Conservation (phyloP, 1,140 invertebrate species). For the Cheumatopsyche charites region DNA sequence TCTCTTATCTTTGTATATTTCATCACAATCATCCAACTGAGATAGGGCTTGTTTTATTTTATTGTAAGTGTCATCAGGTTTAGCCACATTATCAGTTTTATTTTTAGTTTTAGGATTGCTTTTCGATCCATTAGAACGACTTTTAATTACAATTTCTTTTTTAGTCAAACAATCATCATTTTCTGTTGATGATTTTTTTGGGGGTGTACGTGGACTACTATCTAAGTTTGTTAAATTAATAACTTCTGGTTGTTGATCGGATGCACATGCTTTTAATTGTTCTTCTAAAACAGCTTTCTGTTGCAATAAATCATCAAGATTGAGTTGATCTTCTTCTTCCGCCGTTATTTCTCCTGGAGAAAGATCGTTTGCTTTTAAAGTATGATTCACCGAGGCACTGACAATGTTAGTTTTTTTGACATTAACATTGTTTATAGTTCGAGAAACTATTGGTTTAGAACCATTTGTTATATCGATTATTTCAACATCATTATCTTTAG, state of each 20-base stretch:
- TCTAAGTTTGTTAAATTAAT: slow-evolving; percentile 47
- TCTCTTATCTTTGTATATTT: slow-evolving; percentile 17
- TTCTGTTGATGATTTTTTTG: slow-evolving; percentile 32
- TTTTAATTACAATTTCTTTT: neutral
- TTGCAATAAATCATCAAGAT: slow-evolving; percentile 86
- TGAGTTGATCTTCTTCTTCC: slow-evolving; percentile 83
- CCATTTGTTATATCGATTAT: slow-evolving; percentile 39
- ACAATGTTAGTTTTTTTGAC: slow-evolving; percentile 54
- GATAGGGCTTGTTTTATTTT: slow-evolving; percentile 27
- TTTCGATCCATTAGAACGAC: neutral
- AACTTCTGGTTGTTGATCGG: slow-evolving; percentile 55
- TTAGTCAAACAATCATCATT: neutral
- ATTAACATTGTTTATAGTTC: slow-evolving; percentile 53
- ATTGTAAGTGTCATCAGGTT: slow-evolving; percentile 20
- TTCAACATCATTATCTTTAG: neutral
- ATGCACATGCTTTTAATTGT: slow-evolving; percentile 64
- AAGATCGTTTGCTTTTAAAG: slow-evolving; percentile 64
- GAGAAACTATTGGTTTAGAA: slow-evolving; percentile 53
- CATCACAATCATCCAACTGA: slow-evolving; percentile 23
- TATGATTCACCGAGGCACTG: slow-evolving; percentile 44
- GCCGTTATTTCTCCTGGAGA: slow-evolving; percentile 69
- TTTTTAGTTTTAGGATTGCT: slow-evolving; percentile 10
- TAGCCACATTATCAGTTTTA: neutral
- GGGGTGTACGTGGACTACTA: slow-evolving; percentile 29
- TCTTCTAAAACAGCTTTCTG: slow-evolving; percentile 80